Percentiles rank a stretch among this genome's conserved stretches.
These are phyloP conservation scores for Zygogramma bicolorata DNA, from an alignment of 2,888 invertebrate genomes.

Conservation along the genomic window DNA sequence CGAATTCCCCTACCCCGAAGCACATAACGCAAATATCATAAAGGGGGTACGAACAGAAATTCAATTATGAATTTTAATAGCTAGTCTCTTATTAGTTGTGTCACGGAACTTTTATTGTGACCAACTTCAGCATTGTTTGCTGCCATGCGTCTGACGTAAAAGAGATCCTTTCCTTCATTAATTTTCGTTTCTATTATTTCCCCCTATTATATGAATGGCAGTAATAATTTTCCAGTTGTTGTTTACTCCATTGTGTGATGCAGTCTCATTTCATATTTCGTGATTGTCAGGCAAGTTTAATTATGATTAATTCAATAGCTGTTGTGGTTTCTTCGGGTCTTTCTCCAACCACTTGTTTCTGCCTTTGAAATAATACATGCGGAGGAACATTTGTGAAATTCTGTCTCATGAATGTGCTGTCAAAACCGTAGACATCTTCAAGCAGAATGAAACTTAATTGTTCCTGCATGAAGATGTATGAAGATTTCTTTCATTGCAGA, in stretches of 20 bases:
- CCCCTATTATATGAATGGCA: conserved; percentile 37
- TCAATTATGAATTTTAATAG: conserved; percentile 51
- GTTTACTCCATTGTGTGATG: conserved; percentile 16
- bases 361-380: not conserved
- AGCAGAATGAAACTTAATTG: not conserved
- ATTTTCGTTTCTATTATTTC: conserved; percentile 43
- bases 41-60: conserved; percentile 39
- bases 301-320: conserved; percentile 16
- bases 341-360: conserved; percentile 13
- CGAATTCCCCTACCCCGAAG: not conserved
- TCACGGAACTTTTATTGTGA: conserved; percentile 50
- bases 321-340: conserved; percentile 1
- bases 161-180: conserved; percentile 44
- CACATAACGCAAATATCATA: not conserved
- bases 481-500: too few species aligned
- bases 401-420: not conserved
- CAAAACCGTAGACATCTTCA: not conserved
- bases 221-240: conserved; percentile 32
- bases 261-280: conserved; percentile 15
- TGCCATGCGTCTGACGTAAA: conserved; percentile 44
- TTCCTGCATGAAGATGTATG: too few species aligned
- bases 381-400: not conserved
- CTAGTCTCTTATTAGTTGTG: conserved; percentile 47
- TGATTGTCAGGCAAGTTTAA: conserved; percentile 12
- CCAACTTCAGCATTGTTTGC: conserved; percentile 40